Evolutionary conservation across 2,888 invertebrate species (phyloP).

Genomic region (Oxytorus armatus): DNA sequence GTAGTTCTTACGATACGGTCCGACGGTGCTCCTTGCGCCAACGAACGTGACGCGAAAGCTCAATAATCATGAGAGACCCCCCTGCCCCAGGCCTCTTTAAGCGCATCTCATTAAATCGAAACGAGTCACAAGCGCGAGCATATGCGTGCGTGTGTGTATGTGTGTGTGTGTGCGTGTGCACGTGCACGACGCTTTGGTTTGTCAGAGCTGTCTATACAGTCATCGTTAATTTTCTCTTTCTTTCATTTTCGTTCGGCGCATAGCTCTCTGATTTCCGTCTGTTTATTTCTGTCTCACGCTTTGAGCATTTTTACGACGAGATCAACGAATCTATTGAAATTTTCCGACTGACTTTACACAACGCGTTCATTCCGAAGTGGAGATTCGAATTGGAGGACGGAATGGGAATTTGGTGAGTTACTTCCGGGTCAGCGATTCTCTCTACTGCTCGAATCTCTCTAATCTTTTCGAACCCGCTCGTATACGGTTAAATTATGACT

Average conservation of each 20-base stretch:
- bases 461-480: conserved; percentile 10
- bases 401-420: conserved; percentile 5
- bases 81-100: conserved; percentile 53
- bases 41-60: conserved; percentile 78
- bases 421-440: conserved; percentile 52
- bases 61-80: conserved; percentile 68
- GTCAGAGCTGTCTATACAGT: conserved; percentile 17
- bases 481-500: conserved; percentile 16
- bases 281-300: conserved; percentile 50
- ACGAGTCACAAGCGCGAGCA: conserved; percentile 24
- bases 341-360: background rate
- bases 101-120: conserved; percentile 78
- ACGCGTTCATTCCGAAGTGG: background rate
- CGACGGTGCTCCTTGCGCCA: conserved; percentile 54
- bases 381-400: background rate
- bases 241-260: conserved; percentile 56
- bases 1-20: conserved; percentile 38
- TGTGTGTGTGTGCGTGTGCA: conserved; percentile 33
- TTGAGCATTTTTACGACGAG: conserved; percentile 36
- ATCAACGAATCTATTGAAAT: conserved; percentile 5
- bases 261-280: conserved; percentile 17
- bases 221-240: conserved; percentile 53
- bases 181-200: too few species aligned
- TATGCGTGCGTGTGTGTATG: conserved; percentile 34
- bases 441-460: conserved; percentile 2